Percentiles rank a stretch among this genome's conserved stretches.
These are phyloP conservation scores for Steinernema scapterisci DNA, from an alignment of 2,888 invertebrate genomes.

Conservation along the genomic window DNA sequence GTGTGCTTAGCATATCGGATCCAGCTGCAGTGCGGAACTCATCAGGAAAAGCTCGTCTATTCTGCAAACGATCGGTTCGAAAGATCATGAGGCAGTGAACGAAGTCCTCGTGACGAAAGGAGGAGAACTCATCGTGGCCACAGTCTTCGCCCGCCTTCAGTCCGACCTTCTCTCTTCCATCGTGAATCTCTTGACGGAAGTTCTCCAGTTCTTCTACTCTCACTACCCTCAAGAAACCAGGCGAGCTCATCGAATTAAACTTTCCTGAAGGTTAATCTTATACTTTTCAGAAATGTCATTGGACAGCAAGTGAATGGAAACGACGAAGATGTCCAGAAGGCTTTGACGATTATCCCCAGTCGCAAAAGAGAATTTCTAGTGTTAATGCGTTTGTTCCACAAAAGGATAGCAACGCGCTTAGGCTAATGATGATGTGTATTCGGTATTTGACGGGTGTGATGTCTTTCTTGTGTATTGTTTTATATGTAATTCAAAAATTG, in stretches of 20 bases:
- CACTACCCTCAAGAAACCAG: conserved; percentile 12
- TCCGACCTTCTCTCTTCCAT: conserved; percentile 14
- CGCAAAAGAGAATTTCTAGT: conserved; percentile 16
- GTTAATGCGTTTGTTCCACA: neutral
- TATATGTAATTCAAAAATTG: no score
- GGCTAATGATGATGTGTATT: no score
- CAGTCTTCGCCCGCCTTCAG: conserved; percentile 1
- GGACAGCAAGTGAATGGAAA: neutral
- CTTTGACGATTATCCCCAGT: neutral
- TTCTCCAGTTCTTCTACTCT: conserved; percentile 15
- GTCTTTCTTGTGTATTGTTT: no score
- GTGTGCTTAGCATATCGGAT: neutral
- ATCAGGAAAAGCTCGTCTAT: neutral
- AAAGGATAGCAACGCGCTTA: neutral
- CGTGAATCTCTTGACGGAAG: conserved; percentile 3
- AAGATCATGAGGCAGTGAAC: neutral
- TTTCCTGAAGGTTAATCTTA: neutral
- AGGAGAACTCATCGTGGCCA: conserved; percentile 17
- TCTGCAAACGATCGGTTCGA: neutral
- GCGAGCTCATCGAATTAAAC: neutral
- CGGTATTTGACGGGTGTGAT: no score
- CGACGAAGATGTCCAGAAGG: neutral
- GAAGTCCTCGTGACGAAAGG: neutral
- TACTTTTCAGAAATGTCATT: neutral
- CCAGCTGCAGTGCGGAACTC: conserved; percentile 4